These are phyloP conservation scores for Melanotaenia trifasciata DNA, from an alignment of 2,797 vertebrate species.

Conservation along the genomic window DNA sequence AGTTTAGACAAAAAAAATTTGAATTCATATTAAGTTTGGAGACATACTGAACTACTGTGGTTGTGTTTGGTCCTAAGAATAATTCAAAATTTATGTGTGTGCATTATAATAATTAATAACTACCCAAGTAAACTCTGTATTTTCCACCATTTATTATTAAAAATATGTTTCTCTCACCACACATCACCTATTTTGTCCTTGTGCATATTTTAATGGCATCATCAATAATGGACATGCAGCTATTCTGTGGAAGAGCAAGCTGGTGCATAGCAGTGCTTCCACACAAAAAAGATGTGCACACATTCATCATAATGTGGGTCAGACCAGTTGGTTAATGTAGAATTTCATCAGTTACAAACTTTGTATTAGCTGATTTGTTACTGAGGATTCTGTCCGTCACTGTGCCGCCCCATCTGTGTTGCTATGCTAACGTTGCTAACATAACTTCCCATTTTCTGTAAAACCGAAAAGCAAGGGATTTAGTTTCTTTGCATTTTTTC, in stretches of 20 bases:
- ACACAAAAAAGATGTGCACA: slow-evolving; percentile 13
- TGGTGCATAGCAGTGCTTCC: slow-evolving; percentile 16
- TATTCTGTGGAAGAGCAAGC: slow-evolving; percentile 52
- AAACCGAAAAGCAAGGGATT: too few relatives aligned
- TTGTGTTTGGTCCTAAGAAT: neutral
- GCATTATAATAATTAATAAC: neutral
- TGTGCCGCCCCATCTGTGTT: slow-evolving; percentile 2
- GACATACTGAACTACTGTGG: neutral
- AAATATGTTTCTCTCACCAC: slow-evolving; percentile 7
- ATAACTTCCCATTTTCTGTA: too few relatives aligned
- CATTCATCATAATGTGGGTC: neutral
- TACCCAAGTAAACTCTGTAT: neutral
- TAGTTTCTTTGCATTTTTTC: too few relatives aligned
- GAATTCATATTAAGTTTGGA: neutral
- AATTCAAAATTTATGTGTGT: neutral
- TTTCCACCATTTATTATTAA: neutral
- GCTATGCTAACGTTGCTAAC: neutral
- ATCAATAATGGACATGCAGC: slow-evolving; percentile 76
- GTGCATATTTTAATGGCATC: slow-evolving; percentile 80
- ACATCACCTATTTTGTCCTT: slow-evolving; percentile 72
- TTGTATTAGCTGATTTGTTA: neutral
- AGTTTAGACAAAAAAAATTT: slow-evolving; percentile 18
- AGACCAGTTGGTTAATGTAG: neutral
- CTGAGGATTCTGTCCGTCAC: slow-evolving; percentile 23
- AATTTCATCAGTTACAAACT: neutral